Evolutionary conservation across 37 sponge, comb jelly and placozoan genomes (phyloP).

Genomic region (Amphimedon queenslandica): DNA sequence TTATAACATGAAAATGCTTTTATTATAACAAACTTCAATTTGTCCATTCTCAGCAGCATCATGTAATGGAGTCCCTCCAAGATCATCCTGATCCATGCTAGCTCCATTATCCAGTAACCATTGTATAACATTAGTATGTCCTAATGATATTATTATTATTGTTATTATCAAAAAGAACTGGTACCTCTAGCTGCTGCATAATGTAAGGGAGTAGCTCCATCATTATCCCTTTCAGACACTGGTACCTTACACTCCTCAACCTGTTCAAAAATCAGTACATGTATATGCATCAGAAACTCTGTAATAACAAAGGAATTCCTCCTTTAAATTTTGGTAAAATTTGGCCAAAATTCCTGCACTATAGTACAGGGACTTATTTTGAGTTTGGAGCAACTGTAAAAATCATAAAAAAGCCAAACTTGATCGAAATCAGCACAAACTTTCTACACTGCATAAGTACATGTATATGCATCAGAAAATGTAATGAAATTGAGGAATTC

Average conservation of each 20-base stretch:
- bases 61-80: conserved; percentile 77
- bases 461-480: too few relatives aligned
- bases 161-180: not conserved
- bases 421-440: too few relatives aligned
- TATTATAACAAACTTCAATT: conserved; percentile 22
- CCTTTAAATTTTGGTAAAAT: too few relatives aligned
- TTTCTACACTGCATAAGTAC: too few relatives aligned
- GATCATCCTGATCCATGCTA: conserved; percentile 46
- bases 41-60: conserved; percentile 87
- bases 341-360: too few relatives aligned
- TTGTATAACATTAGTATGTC: conserved; percentile 30
- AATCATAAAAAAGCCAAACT: too few relatives aligned
- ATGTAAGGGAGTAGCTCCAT: conserved; percentile 79
- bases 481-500: too few relatives aligned
- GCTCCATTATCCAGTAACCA: conserved; percentile 61
- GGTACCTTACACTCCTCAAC: conserved; percentile 38
- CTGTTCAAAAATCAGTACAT: conserved; percentile 10
- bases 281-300: not conserved
- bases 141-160: conserved; percentile 17
- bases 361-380: too few relatives aligned
- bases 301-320: not conserved
- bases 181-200: conserved; percentile 79
- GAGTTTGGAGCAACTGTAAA: too few relatives aligned
- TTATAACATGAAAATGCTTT: not conserved
- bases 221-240: conserved; percentile 64